Percentiles rank a stretch among this genome's conserved stretches.
Conservation (phyloP, 2,113 vertebrate genomes). For the Salvator merianae region DNA sequence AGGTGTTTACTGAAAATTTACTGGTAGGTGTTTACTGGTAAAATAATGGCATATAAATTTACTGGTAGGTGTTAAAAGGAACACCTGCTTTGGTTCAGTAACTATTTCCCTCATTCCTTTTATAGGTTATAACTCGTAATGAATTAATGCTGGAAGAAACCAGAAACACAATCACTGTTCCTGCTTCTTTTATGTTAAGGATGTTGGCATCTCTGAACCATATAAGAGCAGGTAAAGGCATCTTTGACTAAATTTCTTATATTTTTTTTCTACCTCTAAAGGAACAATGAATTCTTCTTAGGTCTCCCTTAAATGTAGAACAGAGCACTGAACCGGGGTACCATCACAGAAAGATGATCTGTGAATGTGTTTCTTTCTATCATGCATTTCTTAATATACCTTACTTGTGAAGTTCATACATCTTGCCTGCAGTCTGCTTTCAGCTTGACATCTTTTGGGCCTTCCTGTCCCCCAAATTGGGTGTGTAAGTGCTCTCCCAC, state of each 20-base stretch:
- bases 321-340: not conserved
- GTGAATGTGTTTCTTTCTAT: too few species aligned
- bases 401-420: too few species aligned
- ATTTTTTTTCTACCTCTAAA: not conserved
- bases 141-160: slow-evolving; percentile 98
- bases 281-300: not conserved
- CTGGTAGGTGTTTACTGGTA: too few species aligned
- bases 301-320: not conserved
- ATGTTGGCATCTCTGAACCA: slow-evolving; percentile 98
- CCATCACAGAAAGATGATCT: too few species aligned
- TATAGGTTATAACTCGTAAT: slow-evolving; percentile 94
- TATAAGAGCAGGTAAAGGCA: slow-evolving; percentile 89
- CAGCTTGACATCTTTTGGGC: too few species aligned
- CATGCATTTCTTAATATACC: too few species aligned
- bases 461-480: too few species aligned
- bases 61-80: not conserved
- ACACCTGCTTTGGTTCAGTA: not conserved
- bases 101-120: not conserved
- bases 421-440: too few species aligned
- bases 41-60: too few species aligned
- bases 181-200: slow-evolving; percentile 97
- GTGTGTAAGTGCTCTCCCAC: too few species aligned
- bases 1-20: too few species aligned
- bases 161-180: slow-evolving; percentile 97
- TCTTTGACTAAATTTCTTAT: not conserved